Evolutionary conservation across 2,797 vertebrate species (phyloP).

Genomic region (Crocodylus rhombifer): DNA sequence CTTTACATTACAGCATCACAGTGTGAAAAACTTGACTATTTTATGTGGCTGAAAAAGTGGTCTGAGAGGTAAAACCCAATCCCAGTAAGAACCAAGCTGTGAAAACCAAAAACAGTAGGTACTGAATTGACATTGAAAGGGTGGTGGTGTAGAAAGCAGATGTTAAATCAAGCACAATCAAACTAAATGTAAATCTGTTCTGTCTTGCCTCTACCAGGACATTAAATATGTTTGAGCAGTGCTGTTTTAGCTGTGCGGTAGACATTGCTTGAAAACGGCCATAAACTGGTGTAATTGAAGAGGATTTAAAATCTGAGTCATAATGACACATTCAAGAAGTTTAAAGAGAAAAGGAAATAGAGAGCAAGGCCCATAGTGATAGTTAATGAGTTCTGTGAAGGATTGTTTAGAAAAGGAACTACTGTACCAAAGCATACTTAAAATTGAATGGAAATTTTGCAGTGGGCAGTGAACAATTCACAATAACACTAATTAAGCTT

Average conservation of each 20-base stretch:
- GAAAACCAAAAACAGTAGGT: slow-evolving; percentile 21
- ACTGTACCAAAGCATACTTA: slow-evolving; percentile 14
- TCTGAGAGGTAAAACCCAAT: background rate
- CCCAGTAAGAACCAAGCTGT: accelerated
- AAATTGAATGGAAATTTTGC: background rate
- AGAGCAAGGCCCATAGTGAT: background rate
- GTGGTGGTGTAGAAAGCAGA: slow-evolving; percentile 32
- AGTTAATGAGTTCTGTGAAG: slow-evolving; percentile 17
- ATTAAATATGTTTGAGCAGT: slow-evolving; percentile 29
- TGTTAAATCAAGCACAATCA: background rate
- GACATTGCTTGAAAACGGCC: background rate
- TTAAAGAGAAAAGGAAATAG: slow-evolving; percentile 24
- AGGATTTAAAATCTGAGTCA: slow-evolving; percentile 24
- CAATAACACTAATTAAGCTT: background rate
- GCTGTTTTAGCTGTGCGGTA: background rate
- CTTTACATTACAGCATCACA: background rate
- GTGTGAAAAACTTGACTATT: background rate
- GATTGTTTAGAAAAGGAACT: slow-evolving; percentile 26
- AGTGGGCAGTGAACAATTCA: background rate
- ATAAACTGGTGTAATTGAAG: slow-evolving; percentile 12
- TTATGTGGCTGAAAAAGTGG: background rate
- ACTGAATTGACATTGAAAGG: slow-evolving; percentile 26
- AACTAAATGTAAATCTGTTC: slow-evolving; percentile 59
- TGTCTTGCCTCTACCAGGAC: slow-evolving; percentile 45
- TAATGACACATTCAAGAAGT: slow-evolving; percentile 20